Conservation (phyloP, 2,888 invertebrate species). For the Pemphredon lugubris region DNA sequence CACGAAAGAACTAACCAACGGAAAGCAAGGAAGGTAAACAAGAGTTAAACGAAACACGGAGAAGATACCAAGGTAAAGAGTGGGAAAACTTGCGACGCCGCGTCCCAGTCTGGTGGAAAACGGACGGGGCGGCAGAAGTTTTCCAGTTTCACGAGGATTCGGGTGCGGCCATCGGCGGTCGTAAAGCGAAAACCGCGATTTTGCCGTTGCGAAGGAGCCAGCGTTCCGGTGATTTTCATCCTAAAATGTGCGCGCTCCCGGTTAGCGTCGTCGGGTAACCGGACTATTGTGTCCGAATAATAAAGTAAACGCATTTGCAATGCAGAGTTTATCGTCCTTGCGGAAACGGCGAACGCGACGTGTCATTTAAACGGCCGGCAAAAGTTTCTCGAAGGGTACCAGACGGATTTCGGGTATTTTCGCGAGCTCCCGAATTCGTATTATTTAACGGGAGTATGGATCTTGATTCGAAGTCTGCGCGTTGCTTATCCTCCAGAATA, state of each 20-base stretch:
- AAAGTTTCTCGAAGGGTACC: no score
- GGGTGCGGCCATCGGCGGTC: constrained; percentile 19
- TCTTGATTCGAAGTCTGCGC: no score
- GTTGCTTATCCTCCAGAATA: no score
- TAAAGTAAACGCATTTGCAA: constrained; percentile 74
- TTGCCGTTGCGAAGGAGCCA: constrained; percentile 13
- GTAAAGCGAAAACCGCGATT: constrained; percentile 51
- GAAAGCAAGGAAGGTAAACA: background rate
- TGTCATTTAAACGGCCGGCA: no score
- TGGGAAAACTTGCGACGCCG: constrained; percentile 5
- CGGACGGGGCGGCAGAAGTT: constrained; percentile 39
- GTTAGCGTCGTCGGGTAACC: constrained; percentile 47
- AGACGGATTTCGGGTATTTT: no score
- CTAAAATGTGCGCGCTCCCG: constrained; percentile 58
- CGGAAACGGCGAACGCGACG: constrained; percentile 1
- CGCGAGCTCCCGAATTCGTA: no score
- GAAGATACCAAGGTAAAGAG: background rate
- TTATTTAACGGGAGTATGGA: no score
- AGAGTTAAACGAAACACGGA: background rate
- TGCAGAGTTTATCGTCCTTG: constrained; percentile 64
- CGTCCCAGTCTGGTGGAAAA: no score
- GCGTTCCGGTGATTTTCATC: constrained; percentile 27
- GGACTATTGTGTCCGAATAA: constrained; percentile 69
- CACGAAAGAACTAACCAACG: background rate
- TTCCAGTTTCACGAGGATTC: constrained; percentile 45